Conservation (phyloP, 2,888 invertebrate genomes). For the Himalopsyche japonica region DNA sequence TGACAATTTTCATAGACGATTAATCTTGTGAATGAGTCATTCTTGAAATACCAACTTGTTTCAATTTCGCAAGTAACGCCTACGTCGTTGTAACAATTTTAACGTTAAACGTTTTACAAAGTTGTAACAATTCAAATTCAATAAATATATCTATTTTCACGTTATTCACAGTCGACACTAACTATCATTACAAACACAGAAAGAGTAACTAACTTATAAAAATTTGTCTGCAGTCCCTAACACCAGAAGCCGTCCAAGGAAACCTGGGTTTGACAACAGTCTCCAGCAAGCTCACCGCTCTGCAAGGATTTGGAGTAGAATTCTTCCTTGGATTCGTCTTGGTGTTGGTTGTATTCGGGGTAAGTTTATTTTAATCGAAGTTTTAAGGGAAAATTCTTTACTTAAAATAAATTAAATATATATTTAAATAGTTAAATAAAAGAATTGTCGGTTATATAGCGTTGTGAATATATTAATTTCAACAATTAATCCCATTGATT, state of each 20-base stretch:
- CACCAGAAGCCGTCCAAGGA: conserved; percentile 64
- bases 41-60: too few species aligned
- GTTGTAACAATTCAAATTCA: too few species aligned
- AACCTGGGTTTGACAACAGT: conserved; percentile 73
- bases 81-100: too few species aligned
- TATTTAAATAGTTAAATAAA: not conserved
- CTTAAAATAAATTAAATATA: too few species aligned
- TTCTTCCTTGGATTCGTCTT: conserved; percentile 89
- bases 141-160: too few species aligned
- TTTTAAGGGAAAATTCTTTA: too few species aligned
- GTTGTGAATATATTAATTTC: too few species aligned
- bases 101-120: too few species aligned
- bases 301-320: conserved; percentile 88
- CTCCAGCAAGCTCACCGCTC: conserved; percentile 62
- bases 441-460: not conserved
- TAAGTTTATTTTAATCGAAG: conserved; percentile 48
- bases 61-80: too few species aligned
- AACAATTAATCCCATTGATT: not conserved
- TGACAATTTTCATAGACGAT: too few species aligned
- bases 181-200: not conserved
- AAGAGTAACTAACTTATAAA: not conserved
- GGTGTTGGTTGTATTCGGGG: conserved; percentile 87
- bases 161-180: too few species aligned
- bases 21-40: too few species aligned
- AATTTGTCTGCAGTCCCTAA: conserved; percentile 61